Evolutionary conservation across 1,140 invertebrate species (phyloP).

Genomic region (Mercenaria mercenaria): DNA sequence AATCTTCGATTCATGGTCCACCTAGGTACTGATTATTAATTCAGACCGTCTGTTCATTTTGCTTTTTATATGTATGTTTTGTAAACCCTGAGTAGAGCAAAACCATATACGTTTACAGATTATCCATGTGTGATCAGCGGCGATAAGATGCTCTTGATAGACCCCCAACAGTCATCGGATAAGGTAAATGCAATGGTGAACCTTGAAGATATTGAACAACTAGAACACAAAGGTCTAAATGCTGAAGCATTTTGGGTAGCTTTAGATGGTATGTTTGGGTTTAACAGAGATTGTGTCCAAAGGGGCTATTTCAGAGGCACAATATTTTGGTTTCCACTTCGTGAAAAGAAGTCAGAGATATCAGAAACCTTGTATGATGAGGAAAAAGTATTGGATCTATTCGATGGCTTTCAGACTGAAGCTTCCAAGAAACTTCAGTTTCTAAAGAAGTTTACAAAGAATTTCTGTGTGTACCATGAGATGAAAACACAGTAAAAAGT

Average conservation of each 20-base stretch:
- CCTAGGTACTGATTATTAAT: too few relatives aligned
- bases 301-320: constrained; percentile 72
- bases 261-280: constrained; percentile 6
- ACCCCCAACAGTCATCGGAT: constrained; percentile 72
- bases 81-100: too few relatives aligned
- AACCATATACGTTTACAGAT: constrained; percentile 71
- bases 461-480: not conserved
- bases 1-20: too few relatives aligned
- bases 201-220: not conserved
- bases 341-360: constrained; percentile 65
- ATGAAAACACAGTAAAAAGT: not conserved
- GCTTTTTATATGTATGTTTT: too few relatives aligned
- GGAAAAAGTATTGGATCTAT: constrained; percentile 71
- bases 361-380: constrained; percentile 69
- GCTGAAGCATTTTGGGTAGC: not conserved
- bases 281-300: not conserved
- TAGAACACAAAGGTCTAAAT: not conserved
- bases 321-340: constrained; percentile 81
- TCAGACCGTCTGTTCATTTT: too few relatives aligned
- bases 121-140: constrained; percentile 79
- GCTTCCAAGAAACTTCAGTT: constrained; percentile 71
- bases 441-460: constrained; percentile 65
- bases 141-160: constrained; percentile 73
- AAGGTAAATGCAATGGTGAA: constrained; percentile 35
- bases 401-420: constrained; percentile 68